A percentile compares a stretch with the other conserved stretches of the same genome.
Conservation (phyloP, 2,888 invertebrate genomes). For the Bellardia bayeri region DNA sequence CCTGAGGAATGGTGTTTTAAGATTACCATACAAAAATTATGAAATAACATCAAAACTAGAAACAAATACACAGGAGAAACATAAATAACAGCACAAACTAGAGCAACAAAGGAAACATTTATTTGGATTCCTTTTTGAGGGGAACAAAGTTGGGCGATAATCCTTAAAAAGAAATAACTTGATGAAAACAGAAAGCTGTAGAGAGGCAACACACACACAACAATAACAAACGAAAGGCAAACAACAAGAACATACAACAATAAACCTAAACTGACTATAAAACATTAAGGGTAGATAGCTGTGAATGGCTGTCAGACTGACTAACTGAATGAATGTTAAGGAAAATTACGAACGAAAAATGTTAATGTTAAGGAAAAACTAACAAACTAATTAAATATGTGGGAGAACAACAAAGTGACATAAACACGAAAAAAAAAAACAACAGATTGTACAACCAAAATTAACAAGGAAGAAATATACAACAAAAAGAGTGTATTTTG, state of each 20-base stretch:
- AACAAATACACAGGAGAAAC: conserved; percentile 12
- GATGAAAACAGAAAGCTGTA: neutral
- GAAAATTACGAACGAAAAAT: neutral
- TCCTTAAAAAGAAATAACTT: neutral
- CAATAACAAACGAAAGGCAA: conserved; percentile 2
- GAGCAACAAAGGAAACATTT: neutral
- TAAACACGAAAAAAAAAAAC: neutral
- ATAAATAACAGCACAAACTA: conserved; percentile 13
- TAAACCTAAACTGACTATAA: neutral
- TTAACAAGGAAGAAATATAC: neutral
- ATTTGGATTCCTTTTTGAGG: neutral
- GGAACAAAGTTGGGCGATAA: neutral
- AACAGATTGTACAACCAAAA: neutral
- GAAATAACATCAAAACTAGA: conserved; percentile 1
- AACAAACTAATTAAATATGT: neutral
- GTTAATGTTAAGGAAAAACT: conserved; percentile 6
- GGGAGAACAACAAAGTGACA: neutral
- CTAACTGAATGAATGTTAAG: neutral
- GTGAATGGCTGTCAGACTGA: neutral
- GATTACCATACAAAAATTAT: conserved; percentile 4
- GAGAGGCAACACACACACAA: neutral
- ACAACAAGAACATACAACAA: neutral
- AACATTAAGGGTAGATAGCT: neutral
- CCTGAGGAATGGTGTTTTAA: neutral
- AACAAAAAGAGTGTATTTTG: neutral